These are phyloP conservation scores for Sakesphorus luctuosus DNA, from an alignment of 2,113 vertebrate species.

Conservation along the genomic window DNA sequence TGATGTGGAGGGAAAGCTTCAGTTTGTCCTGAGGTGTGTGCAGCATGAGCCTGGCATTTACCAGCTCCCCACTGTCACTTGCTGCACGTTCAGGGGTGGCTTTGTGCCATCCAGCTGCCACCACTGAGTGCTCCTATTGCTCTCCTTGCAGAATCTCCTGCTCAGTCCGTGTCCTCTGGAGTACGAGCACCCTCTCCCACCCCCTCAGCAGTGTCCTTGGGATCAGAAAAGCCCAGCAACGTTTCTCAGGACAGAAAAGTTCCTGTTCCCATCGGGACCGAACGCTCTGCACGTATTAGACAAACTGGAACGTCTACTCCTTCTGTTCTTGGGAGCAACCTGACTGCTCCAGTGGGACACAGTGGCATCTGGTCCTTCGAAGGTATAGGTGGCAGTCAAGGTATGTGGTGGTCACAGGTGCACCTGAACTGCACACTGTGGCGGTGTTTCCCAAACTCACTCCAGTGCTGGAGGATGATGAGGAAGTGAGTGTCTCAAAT, in stretches of 20 bases:
- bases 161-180: constrained; percentile 90
- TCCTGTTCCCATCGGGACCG: constrained; percentile 95
- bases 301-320: constrained; percentile 96
- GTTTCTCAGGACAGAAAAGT: constrained; percentile 97
- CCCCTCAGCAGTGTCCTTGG: constrained; percentile 88
- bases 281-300: constrained; percentile 94
- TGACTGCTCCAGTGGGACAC: constrained; percentile 93
- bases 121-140: background rate
- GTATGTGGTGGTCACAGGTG: constrained; percentile 65
- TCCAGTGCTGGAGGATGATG: background rate
- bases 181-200: constrained; percentile 90
- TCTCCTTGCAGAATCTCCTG: constrained; percentile 82
- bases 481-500: background rate
- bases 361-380: constrained; percentile 99
- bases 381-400: constrained; percentile 94
- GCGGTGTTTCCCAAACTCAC: background rate
- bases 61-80: fast-evolving
- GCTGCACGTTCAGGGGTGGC: background rate
- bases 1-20: background rate
- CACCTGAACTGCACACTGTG: fast-evolving
- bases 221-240: constrained; percentile 87
- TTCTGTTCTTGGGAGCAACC: constrained; percentile 92
- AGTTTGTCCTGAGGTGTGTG: background rate
- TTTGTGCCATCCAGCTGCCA: background rate
- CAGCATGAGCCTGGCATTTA: background rate